Conservation (phyloP, 1,140 invertebrate species). For the Danaus melanippus region DNA sequence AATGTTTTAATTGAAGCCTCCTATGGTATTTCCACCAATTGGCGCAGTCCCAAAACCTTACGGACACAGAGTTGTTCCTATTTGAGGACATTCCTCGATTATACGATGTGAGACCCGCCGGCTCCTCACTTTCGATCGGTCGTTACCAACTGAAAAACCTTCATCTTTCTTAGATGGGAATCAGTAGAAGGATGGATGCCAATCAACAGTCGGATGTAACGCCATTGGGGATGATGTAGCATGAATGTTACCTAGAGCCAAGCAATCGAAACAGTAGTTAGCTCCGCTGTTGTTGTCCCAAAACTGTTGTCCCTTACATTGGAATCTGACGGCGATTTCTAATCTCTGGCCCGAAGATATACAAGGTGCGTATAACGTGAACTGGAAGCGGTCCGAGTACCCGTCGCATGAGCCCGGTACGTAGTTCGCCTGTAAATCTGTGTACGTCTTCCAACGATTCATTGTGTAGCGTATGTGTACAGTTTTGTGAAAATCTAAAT, state of each 20-base stretch:
- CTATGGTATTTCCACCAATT: too few species aligned
- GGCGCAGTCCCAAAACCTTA: not conserved
- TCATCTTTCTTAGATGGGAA: slow-evolving; percentile 16
- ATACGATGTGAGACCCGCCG: slow-evolving; percentile 22
- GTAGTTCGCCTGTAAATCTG: slow-evolving; percentile 87
- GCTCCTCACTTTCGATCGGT: slow-evolving; percentile 23
- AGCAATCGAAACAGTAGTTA: slow-evolving; percentile 90
- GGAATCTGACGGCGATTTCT: slow-evolving; percentile 87
- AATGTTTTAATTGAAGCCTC: slow-evolving; percentile 59
- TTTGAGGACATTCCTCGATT: not conserved
- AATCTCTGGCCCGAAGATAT: slow-evolving; percentile 82
- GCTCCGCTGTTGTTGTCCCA: slow-evolving; percentile 92
- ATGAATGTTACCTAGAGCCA: slow-evolving; percentile 68
- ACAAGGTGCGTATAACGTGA: slow-evolving; percentile 81
- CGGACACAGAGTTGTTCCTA: too few species aligned
- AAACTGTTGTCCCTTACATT: slow-evolving; percentile 85
- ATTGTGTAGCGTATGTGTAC: slow-evolving; percentile 90
- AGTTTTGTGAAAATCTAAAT: slow-evolving; percentile 92
- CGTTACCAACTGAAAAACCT: slow-evolving; percentile 22
- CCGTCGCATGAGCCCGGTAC: slow-evolving; percentile 92
- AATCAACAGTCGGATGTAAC: slow-evolving; percentile 55
- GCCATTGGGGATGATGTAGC: slow-evolving; percentile 28
- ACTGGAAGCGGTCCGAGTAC: slow-evolving; percentile 91
- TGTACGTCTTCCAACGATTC: slow-evolving; percentile 88
- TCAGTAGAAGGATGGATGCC: slow-evolving; percentile 70